A percentile compares a stretch with the other conserved stretches of the same genome.
These are phyloP conservation scores for Sakesphorus luctuosus DNA, from an alignment of 2,113 vertebrate species.

Conservation along the genomic window DNA sequence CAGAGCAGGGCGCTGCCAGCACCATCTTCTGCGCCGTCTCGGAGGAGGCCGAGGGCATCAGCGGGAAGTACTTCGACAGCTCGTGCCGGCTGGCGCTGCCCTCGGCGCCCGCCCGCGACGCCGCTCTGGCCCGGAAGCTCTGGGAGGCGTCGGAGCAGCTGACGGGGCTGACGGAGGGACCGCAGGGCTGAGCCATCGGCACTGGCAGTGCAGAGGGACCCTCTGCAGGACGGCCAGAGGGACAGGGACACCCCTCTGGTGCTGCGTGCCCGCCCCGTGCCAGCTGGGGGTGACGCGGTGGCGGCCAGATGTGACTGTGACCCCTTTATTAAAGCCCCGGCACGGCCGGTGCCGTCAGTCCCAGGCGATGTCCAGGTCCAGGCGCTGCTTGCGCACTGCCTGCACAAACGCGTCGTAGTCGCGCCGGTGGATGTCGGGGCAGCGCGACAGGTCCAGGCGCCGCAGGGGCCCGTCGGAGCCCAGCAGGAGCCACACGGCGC, in stretches of 20 bases:
- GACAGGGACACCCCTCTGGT: rapidly evolving
- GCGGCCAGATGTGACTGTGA: rapidly evolving
- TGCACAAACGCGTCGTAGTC: conserved; percentile 49
- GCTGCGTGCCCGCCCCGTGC: neutral
- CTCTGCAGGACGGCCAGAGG: rapidly evolving
- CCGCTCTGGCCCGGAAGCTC: conserved; percentile 75
- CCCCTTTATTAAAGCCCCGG: neutral
- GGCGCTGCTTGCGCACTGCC: neutral
- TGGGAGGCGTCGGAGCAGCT: conserved; percentile 82
- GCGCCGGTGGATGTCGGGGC: conserved; percentile 45
- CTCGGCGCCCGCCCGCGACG: conserved; percentile 66
- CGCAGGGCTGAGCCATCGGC: neutral
- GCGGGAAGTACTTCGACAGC: conserved; percentile 86
- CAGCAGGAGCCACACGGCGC: conserved; percentile 7
- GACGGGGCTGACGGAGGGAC: conserved; percentile 18
- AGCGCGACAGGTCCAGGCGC: conserved; percentile 48
- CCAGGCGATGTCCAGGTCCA: conserved; percentile 57
- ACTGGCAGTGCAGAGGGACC: neutral
- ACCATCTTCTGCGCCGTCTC: conserved; percentile 84
- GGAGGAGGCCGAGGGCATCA: conserved; percentile 80
- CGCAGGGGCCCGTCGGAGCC: neutral
- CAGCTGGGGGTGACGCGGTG: rapidly evolving
- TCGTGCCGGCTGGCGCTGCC: conserved; percentile 79
- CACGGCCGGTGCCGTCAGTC: neutral
- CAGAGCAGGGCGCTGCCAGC: conserved; percentile 81